phyloP scores from a whole-genome alignment of 2,113 vertebrate species.

The Cyrtonyx montezumae region DNA sequence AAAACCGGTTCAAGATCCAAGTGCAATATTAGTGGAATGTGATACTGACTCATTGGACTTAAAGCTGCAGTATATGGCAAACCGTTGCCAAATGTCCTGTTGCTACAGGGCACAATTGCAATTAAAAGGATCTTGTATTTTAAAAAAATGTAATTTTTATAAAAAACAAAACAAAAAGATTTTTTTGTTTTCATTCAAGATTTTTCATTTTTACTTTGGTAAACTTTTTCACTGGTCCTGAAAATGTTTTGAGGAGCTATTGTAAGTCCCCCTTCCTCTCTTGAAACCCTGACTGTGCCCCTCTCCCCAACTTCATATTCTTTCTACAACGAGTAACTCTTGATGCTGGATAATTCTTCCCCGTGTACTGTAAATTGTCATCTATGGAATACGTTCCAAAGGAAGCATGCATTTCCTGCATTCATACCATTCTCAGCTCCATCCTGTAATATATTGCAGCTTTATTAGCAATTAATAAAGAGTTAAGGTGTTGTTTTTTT shows the following conservation, averaged over 20 bases:
- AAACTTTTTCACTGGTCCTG: constrained; percentile 85
- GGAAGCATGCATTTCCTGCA: constrained; percentile 75
- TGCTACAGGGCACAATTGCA: constrained; percentile 79
- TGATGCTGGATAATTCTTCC: constrained; percentile 74
- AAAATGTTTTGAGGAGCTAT: constrained; percentile 82
- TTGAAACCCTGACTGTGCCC: constrained; percentile 68
- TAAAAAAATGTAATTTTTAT: constrained; percentile 88
- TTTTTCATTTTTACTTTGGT: constrained; percentile 86
- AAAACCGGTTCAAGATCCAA: constrained; percentile 79
- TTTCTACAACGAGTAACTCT: constrained; percentile 77
- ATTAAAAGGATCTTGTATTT: constrained; percentile 87
- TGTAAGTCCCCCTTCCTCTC: constrained; percentile 77
- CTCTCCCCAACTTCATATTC: constrained; percentile 73
- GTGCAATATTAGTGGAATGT: constrained; percentile 89
- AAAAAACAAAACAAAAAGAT: constrained; percentile 75
- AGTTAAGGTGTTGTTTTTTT: constrained; percentile 49
- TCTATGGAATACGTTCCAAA: constrained; percentile 70
- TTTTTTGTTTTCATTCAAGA: constrained; percentile 86
- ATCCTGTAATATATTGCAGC: constrained; percentile 75
- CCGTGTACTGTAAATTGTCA: constrained; percentile 71
- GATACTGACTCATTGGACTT: constrained; percentile 83
- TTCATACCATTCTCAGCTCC: constrained; percentile 63
- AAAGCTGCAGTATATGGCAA: constrained; percentile 82
- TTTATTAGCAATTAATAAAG: constrained; percentile 71
- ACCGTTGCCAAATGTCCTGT: constrained; percentile 82